Conservation (phyloP, 2,797 vertebrate genomes). For the Channa striata region DNA sequence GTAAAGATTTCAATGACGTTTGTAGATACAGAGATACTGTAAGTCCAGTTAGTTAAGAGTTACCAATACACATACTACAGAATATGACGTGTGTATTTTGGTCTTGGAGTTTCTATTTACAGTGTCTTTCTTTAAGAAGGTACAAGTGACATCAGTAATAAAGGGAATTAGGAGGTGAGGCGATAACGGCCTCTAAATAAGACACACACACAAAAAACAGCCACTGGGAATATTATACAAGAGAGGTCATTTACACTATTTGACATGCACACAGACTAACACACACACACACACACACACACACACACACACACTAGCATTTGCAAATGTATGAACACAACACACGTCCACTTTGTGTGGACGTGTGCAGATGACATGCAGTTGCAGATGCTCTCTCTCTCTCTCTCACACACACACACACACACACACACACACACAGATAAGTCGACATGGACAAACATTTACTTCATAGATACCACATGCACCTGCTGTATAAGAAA, state of each 20-base stretch:
- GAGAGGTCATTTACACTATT: slow-evolving; percentile 74
- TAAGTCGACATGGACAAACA: background rate
- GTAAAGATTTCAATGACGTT: slow-evolving; percentile 74
- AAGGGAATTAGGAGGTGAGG: slow-evolving; percentile 75
- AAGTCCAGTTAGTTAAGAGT: slow-evolving; percentile 81
- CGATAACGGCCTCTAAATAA: slow-evolving; percentile 65
- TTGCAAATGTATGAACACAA: slow-evolving; percentile 34
- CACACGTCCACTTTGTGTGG: slow-evolving; percentile 18
- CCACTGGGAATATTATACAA: slow-evolving; percentile 68
- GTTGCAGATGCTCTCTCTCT: background rate
- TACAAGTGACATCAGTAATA: slow-evolving; percentile 71
- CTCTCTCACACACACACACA: background rate
- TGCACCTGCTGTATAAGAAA: slow-evolving; percentile 46
- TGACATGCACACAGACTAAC: slow-evolving; percentile 28
- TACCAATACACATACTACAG: slow-evolving; percentile 78
- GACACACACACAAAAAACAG: slow-evolving; percentile 26
- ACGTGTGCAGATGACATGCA: slow-evolving; percentile 26
- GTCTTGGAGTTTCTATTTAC: slow-evolving; percentile 81
- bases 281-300: slow-evolving; percentile 28
- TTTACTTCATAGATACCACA: slow-evolving; percentile 59
- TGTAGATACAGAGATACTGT: slow-evolving; percentile 70
- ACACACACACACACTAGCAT: too few relatives aligned
- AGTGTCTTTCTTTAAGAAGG: slow-evolving; percentile 73
- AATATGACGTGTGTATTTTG: slow-evolving; percentile 81
- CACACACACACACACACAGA: slow-evolving; percentile 4